Base-by-base conservation (phyloP, 2,797 vertebrate genomes). In the Forpus xanthops region DNA sequence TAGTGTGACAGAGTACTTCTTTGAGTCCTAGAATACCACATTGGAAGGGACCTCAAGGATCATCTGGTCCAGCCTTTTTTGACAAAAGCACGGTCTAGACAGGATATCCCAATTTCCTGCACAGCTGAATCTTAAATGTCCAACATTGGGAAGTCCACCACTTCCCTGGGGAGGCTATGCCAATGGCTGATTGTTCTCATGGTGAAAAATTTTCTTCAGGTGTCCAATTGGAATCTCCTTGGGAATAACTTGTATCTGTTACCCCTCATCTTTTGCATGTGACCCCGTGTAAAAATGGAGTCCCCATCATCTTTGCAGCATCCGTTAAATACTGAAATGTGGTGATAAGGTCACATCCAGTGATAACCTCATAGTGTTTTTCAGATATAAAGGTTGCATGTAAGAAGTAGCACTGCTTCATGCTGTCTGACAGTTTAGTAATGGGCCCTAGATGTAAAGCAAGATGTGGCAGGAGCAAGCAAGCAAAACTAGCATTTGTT, bases 341-440 rank as follows among this genome's bases (percentile, higher is more conserved):
- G 55, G 33, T 25, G 23, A 58, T 25, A 58, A 25, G 55, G 4
- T 60, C 5, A 0, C 37, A 35, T n/a, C 31, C 33, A 23, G 41
- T 12, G 23, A 27, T 42, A 56, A 37, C 28, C 39, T 76, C 6
- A 2, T 6, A 17, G 21, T 16, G 11, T 45, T 65, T 31, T 25
- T 42, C 30, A 65, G 21, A 13, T 2, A n/a, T 76, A 56, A 35
- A 44, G 39, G 15, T 72, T 31, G 37, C 5, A 9, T 37, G n/a
- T 31, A 13, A 41, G 31, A 47, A 45, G 49, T 12, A 21, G 14
- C 39, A 17, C 9, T 0, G 2, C 13, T 31, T 30, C 4, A 2
- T 53, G 5, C 31, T 44, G 30, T 9, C 31, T 28, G n/a, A 11
- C 7, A 11, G 16, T 20, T 41, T 7, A 52, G 45, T 21, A 11